Evolutionary conservation across 2,888 invertebrate genomes (phyloP).

Genomic region (Cybosia mesomella): DNA sequence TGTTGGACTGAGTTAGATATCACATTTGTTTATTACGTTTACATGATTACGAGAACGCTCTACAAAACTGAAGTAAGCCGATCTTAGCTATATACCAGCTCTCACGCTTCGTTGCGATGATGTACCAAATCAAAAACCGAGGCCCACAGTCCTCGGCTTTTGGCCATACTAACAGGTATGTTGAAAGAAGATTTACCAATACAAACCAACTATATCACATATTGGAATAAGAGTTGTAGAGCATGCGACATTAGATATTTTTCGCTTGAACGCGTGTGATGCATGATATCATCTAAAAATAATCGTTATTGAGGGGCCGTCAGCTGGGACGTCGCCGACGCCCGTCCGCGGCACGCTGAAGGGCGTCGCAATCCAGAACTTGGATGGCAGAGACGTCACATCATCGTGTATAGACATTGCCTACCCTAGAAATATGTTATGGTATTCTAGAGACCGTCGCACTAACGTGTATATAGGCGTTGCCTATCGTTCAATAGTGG

Average conservation of each 20-base stretch:
- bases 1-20: background rate
- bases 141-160: too few relatives aligned
- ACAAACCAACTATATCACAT: background rate
- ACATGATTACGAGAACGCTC: too few relatives aligned
- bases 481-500: too few relatives aligned
- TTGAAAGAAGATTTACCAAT: background rate
- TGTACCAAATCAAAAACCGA: too few relatives aligned
- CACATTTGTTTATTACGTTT: background rate
- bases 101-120: too few relatives aligned
- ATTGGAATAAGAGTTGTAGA: background rate
- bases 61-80: background rate
- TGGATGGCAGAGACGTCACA: constrained; percentile 4
- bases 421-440: too few relatives aligned
- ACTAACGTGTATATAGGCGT: too few relatives aligned
- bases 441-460: too few relatives aligned
- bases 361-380: constrained; percentile 30
- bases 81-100: too few relatives aligned
- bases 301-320: constrained; percentile 38
- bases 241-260: background rate
- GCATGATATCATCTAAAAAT: constrained; percentile 37
- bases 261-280: constrained; percentile 14
- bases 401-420: background rate
- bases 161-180: too few relatives aligned
- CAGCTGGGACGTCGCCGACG: constrained; percentile 3
- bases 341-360: constrained; percentile 24